Conservation (phyloP, 2,888 invertebrate species). For the Hipparchia semele region DNA sequence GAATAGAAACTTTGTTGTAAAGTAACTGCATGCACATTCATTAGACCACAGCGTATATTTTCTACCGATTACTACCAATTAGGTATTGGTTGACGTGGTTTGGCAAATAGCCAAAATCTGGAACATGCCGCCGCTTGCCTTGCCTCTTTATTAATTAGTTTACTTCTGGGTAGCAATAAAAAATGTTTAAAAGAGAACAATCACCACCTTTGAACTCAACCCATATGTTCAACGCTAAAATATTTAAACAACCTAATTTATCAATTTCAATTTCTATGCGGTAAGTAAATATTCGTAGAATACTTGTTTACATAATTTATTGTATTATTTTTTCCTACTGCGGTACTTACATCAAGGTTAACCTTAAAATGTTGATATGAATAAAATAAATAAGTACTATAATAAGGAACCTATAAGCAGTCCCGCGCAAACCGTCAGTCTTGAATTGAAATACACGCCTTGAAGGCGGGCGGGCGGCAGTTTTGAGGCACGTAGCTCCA, state of each 20-base stretch:
- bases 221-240: conserved; percentile 13
- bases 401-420: no score
- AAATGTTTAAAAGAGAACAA: conserved; percentile 48
- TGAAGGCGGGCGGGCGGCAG: no score
- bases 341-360: no score
- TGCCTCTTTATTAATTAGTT: conserved; percentile 67
- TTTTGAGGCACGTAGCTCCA: no score
- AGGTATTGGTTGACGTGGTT: conserved; percentile 43
- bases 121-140: conserved; percentile 59
- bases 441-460: no score
- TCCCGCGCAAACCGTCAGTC: no score
- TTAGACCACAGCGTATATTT: conserved; percentile 28
- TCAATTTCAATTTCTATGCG: not conserved
- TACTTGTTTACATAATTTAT: no score
- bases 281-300: no score
- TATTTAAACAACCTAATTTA: conserved; percentile 23
- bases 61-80: conserved; percentile 38
- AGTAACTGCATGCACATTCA: conserved; percentile 21
- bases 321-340: no score
- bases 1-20: not conserved
- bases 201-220: conserved; percentile 36
- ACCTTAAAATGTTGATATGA: no score
- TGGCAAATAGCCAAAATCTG: conserved; percentile 60
- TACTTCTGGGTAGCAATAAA: conserved; percentile 66
- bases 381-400: no score